phyloP scores from a whole-genome alignment of 2,888 invertebrate genomes.

The Thelaira solivaga region DNA sequence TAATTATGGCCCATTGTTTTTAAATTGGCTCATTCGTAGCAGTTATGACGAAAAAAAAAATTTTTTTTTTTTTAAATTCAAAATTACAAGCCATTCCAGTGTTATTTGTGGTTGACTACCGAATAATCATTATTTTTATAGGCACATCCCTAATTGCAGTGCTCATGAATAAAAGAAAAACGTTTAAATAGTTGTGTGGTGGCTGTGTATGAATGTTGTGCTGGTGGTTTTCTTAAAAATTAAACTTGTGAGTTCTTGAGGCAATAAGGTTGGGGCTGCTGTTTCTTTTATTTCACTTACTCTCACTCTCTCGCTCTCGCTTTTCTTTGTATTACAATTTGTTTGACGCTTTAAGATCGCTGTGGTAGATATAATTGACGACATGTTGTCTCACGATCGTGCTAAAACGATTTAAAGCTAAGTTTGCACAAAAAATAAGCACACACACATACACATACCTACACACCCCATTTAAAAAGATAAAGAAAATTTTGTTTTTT shows the following conservation, averaged over 20 bases:
- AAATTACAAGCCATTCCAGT: background rate
- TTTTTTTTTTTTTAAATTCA: no score
- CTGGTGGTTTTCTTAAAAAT: constrained; percentile 29
- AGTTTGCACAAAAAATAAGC: constrained; percentile 1
- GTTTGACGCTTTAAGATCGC: constrained; percentile 60
- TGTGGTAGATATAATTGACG: constrained; percentile 74
- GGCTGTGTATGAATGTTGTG: constrained; percentile 11
- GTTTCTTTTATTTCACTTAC: background rate
- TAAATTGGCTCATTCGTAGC: no score
- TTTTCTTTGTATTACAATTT: constrained; percentile 33
- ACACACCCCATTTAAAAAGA: background rate
- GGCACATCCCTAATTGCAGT: background rate
- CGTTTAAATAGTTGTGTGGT: background rate
- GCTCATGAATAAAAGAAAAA: constrained; percentile 20
- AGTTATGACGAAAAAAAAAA: no score
- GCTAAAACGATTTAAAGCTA: constrained; percentile 72
- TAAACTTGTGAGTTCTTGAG: background rate
- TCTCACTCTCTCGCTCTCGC: background rate
- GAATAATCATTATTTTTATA: background rate
- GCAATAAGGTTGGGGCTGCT: constrained; percentile 9
- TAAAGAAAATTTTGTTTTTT: background rate
- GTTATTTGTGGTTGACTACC: background rate
- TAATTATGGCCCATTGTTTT: no score
- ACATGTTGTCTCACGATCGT: constrained; percentile 75
- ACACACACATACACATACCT: background rate